A percentile compares a stretch with the other conserved stretches of the same genome.
Conservation (phyloP, 2,113 vertebrate genomes). For the Campylomormyrus numenius region DNA sequence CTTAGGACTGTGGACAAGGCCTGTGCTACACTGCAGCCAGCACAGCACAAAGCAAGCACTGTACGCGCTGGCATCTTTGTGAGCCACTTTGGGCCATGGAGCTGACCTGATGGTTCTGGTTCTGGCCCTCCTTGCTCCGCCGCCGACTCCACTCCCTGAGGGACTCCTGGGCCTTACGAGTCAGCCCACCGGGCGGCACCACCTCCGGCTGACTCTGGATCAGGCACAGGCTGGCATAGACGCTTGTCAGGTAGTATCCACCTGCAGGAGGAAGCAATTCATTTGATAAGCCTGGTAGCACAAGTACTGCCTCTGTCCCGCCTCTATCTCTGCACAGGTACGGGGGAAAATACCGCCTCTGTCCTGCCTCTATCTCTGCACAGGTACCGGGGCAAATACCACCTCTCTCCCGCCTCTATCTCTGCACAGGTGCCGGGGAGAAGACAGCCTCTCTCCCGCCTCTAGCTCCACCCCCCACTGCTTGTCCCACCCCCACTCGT, state of each 20-base stretch:
- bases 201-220: constrained; percentile 39
- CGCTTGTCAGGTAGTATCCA: constrained; percentile 50
- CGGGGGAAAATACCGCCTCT: no score
- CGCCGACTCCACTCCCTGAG: constrained; percentile 42
- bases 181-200: constrained; percentile 23
- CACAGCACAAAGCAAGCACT: neutral
- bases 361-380: no score
- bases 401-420: no score
- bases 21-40: neutral
- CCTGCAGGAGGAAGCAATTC: constrained; percentile 18
- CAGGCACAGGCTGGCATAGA: constrained; percentile 45
- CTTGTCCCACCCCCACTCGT: neutral
- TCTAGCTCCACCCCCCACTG: neutral
- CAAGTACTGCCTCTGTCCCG: neutral
- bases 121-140: constrained; percentile 34
- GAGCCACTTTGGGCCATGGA: neutral
- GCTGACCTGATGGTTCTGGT: constrained; percentile 36
- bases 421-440: no score
- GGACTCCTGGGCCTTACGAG: constrained; percentile 34
- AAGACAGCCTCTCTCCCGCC: neutral
- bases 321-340: no score
- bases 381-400: no score
- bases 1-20: neutral
- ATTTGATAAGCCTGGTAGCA: neutral
- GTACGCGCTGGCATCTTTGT: neutral